Evolutionary conservation across 2,113 vertebrate genomes (phyloP).

Genomic region (Mobula hypostoma): DNA sequence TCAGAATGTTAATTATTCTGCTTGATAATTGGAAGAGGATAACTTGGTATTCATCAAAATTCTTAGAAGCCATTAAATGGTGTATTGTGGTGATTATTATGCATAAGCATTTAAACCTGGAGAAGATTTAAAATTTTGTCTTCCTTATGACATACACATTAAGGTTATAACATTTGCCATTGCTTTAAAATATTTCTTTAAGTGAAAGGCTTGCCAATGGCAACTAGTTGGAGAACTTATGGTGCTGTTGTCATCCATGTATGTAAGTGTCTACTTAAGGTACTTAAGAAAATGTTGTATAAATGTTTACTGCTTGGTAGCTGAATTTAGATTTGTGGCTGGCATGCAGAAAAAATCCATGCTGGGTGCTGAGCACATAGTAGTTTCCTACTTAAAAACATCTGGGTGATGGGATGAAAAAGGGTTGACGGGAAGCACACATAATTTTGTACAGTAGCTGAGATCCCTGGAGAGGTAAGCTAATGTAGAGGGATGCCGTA

Average conservation of each 20-base stretch:
- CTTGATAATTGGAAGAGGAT: constrained; percentile 51
- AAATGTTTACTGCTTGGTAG: neutral
- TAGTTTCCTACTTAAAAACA: neutral
- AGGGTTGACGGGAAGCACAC: neutral
- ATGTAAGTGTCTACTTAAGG: neutral
- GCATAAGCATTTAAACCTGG: neutral
- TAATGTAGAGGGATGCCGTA: neutral
- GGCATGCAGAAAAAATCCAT: neutral
- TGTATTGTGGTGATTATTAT: neutral
- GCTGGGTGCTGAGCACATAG: neutral
- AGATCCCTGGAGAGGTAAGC: neutral
- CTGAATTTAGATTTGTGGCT: neutral
- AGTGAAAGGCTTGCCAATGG: neutral
- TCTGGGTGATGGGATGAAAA: neutral
- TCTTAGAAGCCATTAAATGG: neutral
- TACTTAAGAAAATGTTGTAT: neutral
- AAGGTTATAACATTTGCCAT: neutral
- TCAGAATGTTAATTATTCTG: constrained; percentile 58
- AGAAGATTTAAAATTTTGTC: neutral
- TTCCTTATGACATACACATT: neutral
- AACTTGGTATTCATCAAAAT: neutral
- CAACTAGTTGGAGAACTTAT: neutral
- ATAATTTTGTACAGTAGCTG: neutral
- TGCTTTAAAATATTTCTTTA: neutral
- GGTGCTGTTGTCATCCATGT: neutral